Conservation (phyloP, 1,140 invertebrate species). For the Saccostrea cuccullata region DNA sequence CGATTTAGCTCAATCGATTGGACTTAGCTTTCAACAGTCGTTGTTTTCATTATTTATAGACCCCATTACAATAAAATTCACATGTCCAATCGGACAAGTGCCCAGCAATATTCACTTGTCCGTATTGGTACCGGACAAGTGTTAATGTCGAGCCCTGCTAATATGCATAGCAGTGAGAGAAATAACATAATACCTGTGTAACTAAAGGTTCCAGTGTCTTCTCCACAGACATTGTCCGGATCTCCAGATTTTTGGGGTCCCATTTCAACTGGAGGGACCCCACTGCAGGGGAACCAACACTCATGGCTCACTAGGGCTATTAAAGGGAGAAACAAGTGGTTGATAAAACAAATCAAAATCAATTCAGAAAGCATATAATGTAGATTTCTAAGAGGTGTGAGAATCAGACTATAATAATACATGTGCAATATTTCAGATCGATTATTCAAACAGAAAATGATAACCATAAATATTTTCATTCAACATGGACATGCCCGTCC, state of each 20-base stretch:
- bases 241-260: slow-evolving; percentile 98
- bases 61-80: too few species aligned
- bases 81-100: too few species aligned
- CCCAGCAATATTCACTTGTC: too few species aligned
- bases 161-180: too few species aligned
- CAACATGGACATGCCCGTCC: too few species aligned
- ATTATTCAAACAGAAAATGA: background rate
- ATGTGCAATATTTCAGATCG: background rate
- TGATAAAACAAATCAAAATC: background rate
- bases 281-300: slow-evolving; percentile 44
- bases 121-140: too few species aligned
- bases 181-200: slow-evolving; percentile 86
- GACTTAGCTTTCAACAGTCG: too few species aligned
- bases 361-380: background rate
- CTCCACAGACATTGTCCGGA: slow-evolving; percentile 98
- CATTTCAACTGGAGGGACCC: slow-evolving; percentile 81
- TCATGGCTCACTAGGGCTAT: slow-evolving; percentile 18
- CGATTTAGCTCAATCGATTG: too few species aligned
- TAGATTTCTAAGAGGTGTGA: background rate
- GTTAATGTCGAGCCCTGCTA: too few species aligned
- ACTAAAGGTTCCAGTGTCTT: slow-evolving; percentile 97
- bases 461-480: background rate
- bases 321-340: background rate
- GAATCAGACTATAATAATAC: background rate
- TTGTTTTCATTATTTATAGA: too few species aligned